Percentiles rank a stretch among this genome's conserved stretches.
Conservation (phyloP, 2,797 vertebrate species). For the Liparis tanakae region DNA sequence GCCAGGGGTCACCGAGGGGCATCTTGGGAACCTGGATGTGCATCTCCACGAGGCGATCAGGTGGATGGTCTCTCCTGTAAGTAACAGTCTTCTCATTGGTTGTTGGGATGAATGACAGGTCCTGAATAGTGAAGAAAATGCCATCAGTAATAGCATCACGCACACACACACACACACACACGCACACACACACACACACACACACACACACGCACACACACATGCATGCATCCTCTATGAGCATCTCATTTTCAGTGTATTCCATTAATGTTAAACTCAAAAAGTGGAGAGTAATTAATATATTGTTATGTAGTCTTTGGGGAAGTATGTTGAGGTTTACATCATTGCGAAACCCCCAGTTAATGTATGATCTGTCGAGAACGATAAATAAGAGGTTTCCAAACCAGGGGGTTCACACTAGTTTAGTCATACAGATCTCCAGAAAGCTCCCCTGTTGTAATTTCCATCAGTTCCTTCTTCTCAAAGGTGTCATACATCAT, state of each 20-base stretch:
- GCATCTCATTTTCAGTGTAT: neutral
- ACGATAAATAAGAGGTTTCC: neutral
- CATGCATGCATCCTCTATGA: neutral
- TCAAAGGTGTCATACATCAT: conserved; percentile 61
- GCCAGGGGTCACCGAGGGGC: conserved; percentile 84
- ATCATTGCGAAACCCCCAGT: conserved; percentile 4
- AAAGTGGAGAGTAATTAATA: neutral
- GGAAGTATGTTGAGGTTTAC: neutral
- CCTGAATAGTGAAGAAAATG: conserved; percentile 75
- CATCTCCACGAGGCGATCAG: conserved; percentile 86
- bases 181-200: too few relatives aligned
- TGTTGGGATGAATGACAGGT: conserved; percentile 88
- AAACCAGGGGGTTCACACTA: neutral
- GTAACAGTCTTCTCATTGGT: conserved; percentile 93
- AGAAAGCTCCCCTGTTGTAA: conserved; percentile 9
- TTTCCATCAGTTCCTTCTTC: conserved; percentile 36
- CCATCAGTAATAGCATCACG: neutral
- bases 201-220: too few relatives aligned
- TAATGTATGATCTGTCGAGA: conserved; percentile 6
- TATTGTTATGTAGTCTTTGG: neutral
- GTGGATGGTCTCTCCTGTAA: conserved; percentile 90
- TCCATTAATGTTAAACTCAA: neutral
- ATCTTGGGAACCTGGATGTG: conserved; percentile 90
- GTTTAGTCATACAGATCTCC: conserved; percentile 2
- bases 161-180: neutral